Percentiles rank a stretch among this genome's conserved stretches.
phyloP scores from a whole-genome alignment of 2,113 vertebrate genomes.

The cattle (Bos taurus) region DNA sequence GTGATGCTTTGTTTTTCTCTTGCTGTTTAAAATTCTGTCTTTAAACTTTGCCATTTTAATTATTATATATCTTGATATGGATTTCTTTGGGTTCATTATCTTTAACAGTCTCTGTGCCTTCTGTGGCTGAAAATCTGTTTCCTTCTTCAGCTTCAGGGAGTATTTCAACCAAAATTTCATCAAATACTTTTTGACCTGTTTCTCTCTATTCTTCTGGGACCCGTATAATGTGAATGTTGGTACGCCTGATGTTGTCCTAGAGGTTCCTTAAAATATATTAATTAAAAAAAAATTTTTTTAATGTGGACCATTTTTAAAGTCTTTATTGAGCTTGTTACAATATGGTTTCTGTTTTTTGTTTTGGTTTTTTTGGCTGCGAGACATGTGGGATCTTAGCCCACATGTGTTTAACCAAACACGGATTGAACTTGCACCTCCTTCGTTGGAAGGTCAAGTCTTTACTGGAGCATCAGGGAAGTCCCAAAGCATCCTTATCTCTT shows the following conservation, averaged over 20 bases:
- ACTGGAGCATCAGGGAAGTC: neutral
- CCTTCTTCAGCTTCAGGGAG: neutral
- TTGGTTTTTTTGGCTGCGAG: neutral
- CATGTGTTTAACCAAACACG: neutral
- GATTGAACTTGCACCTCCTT: neutral
- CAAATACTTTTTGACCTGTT: neutral
- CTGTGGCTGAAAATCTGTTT: neutral
- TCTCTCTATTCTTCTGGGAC: neutral
- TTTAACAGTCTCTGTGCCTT: neutral
- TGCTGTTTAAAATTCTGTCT: neutral
- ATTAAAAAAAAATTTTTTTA: neutral
- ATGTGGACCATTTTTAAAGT: neutral
- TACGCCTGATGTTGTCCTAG: neutral
- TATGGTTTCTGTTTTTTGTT: neutral
- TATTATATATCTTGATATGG: neutral
- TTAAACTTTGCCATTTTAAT: neutral
- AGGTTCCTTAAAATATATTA: neutral
- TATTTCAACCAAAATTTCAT: neutral
- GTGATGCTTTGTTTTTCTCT: neutral
- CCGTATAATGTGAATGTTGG: neutral
- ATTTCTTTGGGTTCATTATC: neutral
- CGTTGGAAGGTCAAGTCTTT: neutral
- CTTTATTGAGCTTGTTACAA: neutral
- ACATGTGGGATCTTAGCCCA: neutral
- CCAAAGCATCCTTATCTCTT: neutral